Evolutionary conservation across 2,113 vertebrate species (phyloP).

Genomic region (Grus americana): DNA sequence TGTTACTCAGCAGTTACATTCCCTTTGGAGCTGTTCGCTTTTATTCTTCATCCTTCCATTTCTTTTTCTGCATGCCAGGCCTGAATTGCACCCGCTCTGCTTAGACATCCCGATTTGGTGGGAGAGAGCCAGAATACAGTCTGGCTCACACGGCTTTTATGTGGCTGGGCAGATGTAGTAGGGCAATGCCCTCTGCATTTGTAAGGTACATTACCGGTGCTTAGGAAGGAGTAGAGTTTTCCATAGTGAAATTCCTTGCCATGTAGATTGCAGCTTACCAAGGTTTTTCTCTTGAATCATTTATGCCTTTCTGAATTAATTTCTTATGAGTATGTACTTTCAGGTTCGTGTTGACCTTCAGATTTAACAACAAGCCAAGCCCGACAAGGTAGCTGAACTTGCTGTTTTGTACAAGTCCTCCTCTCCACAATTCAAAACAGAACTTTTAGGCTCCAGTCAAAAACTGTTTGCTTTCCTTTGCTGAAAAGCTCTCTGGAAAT

Average conservation of each 20-base stretch:
- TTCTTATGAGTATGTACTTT: conserved; percentile 48
- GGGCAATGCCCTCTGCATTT: neutral
- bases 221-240: neutral
- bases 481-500: neutral
- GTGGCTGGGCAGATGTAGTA: neutral
- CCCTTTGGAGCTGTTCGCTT: neutral
- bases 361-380: neutral
- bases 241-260: neutral
- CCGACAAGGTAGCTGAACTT: neutral
- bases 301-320: conserved; percentile 51
- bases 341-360: neutral
- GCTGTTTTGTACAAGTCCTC: neutral
- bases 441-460: neutral
- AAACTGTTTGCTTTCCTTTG: neutral
- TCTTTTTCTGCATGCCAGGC: neutral
- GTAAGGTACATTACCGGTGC: neutral
- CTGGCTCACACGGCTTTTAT: rapidly evolving
- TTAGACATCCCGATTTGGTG: rapidly evolving
- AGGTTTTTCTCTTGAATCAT: conserved; percentile 38
- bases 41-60: neutral
- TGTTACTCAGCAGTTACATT: conserved; percentile 32
- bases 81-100: neutral
- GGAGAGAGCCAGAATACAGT: neutral
- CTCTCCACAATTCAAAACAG: neutral
- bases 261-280: neutral